phyloP scores from a whole-genome alignment of 2,888 invertebrate species.

The Antitype chi region DNA sequence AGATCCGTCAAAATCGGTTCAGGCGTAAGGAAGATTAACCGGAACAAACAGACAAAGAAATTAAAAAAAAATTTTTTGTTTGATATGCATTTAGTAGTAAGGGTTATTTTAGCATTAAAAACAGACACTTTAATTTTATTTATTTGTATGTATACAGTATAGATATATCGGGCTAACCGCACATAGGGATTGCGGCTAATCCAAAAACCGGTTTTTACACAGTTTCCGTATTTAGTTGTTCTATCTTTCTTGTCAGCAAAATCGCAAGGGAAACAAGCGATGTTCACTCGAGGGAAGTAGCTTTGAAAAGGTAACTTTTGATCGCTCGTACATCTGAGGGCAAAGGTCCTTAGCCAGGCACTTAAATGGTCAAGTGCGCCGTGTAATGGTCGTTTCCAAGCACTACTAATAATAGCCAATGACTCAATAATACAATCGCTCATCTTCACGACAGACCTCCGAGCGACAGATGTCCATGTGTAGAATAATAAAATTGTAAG shows the following conservation, averaged over 20 bases:
- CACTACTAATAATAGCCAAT: conserved; percentile 9
- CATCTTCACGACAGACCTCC: neutral
- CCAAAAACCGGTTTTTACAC: neutral
- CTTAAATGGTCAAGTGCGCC: conserved; percentile 47
- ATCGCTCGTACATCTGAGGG: conserved; percentile 11
- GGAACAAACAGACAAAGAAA: too few species aligned
- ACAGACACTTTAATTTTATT: too few species aligned
- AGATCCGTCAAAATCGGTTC: too few species aligned
- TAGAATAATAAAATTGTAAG: neutral
- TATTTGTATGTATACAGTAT: too few species aligned
- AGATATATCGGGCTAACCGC: neutral
- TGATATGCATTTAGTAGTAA: too few species aligned
- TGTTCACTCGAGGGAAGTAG: neutral
- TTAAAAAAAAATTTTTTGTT: too few species aligned
- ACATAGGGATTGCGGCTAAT: neutral
- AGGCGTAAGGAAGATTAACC: too few species aligned
- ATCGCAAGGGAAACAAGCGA: neutral
- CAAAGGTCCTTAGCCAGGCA: conserved; percentile 11
- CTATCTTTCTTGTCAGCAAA: neutral
- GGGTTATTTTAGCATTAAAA: too few species aligned
- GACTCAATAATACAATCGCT: conserved; percentile 19
- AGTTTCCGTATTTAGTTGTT: neutral
- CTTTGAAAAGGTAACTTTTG: neutral
- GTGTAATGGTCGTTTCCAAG: conserved; percentile 1
- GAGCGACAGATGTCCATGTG: neutral